Evolutionary conservation across 2,888 invertebrate genomes (phyloP), one percentile per base, ranked within the genome.

Genomic region (Metacarcinus magister): DNA sequence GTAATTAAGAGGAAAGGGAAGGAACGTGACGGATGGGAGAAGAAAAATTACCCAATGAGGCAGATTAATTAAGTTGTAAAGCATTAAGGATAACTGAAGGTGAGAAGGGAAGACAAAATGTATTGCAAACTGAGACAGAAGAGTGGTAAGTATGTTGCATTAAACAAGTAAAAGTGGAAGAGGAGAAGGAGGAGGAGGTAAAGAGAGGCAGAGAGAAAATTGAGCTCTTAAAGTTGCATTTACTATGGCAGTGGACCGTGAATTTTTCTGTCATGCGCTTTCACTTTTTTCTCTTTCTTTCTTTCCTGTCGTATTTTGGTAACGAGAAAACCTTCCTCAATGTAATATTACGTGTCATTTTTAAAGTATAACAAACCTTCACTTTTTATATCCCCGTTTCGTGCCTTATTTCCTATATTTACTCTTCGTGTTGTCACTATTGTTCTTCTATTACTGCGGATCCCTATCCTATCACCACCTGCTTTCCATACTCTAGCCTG

Each of bases 61-160:
- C 82, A 82, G 82, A 82, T 82, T 82, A 82, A 82, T 82, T 82
- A 82, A 82, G 82, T 82, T 32, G 32, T 82, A 82, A 82, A 82
- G 82, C 32, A 82, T 82, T 16, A 82, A 82, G 32, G 28, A 82
- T 32, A 82, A 82, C 32, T 7, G 82, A 32, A 82, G 8, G 13
- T 13, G 32, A 28, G 82, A 82, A 10, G 32, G 32, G 23, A 32
- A 82, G 32, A 82, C 7, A 7, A 82, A 82, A 67, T n/a, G 32
- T 82, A 82, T 16, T 82, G 82, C 82, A 32, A 82, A 82, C 82
- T 67, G 67, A 67, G 13, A 82, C 32, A 32, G 82, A 32, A 32
- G 10, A 13, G 23, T 32, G 13, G 82, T 32, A 8, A 32, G 82
- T 16, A 32, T 28, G 28, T 32, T 32, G 82, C 13, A 82, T 5